Evolutionary conservation across 2,797 vertebrate species (phyloP), one percentile per base, ranked within the genome.

Genomic region (Xiphorhynchus erythropygius): DNA sequence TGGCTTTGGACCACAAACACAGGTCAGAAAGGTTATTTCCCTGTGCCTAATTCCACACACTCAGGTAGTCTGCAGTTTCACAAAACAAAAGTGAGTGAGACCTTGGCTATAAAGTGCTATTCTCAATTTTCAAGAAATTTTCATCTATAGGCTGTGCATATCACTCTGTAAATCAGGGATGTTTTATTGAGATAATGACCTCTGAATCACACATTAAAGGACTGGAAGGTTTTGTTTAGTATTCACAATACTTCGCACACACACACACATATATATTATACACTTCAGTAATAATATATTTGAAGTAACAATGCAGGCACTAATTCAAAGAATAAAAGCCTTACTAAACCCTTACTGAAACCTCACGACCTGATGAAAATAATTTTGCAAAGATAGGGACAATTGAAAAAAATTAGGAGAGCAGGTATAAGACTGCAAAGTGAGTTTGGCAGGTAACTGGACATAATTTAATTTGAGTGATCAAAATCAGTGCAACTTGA

Each of bases 61-160:
- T 32, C 13, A 5, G 16, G 32, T 35, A 67, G 59, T 7, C 21
- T 87, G 50, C 33, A 89, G 35, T n/a, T 79, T 76, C 60, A 56
- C 18, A 52, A 41, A 73, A 25, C 6, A 39, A 6, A 65, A 87
- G 32, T 23, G 46, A 56, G 23, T 0, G 0, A 71, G 32, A 70
- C 11, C 10, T 93, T 32, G 41, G 7, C 37, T 52, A 39, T 10
- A 25, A 30, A 23, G 3, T 3, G 4, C 4, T 63, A 52, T 32
- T 15, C 12, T 80, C 25, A 27, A 3, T 41, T 92, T 63, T 67
- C 35, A 67, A 44, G 6, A 49, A 41, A 18, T 74, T 33, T 79
- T 84, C 17, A 25, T 69, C n/a, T 84, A 1, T 22, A 59, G 19
- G 11, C 59, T 65, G 30, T 27, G 9, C 4, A 7, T 41, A 59